Evolutionary conservation across 1,140 invertebrate genomes (phyloP).

Genomic region (Cecropterus lyciades): DNA sequence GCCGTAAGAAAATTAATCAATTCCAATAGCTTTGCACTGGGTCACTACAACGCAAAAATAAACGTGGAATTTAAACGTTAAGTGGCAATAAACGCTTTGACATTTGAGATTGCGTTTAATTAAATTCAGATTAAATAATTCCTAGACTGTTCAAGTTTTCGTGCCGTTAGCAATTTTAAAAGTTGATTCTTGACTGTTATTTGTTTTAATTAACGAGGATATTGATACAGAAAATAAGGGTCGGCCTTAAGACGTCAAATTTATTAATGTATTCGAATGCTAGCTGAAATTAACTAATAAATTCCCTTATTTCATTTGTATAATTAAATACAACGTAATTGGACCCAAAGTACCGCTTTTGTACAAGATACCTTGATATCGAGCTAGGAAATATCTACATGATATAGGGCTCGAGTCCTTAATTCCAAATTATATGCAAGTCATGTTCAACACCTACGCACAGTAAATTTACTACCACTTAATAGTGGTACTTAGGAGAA

Average conservation of each 20-base stretch:
- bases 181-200: not conserved
- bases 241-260: not conserved
- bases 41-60: not conserved
- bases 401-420: too few relatives aligned
- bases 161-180: not conserved
- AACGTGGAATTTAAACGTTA: not conserved
- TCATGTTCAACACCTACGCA: too few relatives aligned
- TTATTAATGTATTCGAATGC: too few relatives aligned
- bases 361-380: too few relatives aligned
- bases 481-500: too few relatives aligned
- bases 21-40: not conserved
- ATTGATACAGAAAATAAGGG: not conserved
- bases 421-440: too few relatives aligned
- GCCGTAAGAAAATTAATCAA: not conserved
- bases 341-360: too few relatives aligned
- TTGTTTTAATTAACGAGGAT: not conserved
- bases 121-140: conserved; percentile 1
- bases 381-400: too few relatives aligned
- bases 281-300: too few relatives aligned
- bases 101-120: not conserved
- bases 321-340: too few relatives aligned
- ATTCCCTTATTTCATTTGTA: too few relatives aligned
- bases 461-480: too few relatives aligned
- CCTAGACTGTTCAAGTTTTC: not conserved
- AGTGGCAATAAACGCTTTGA: not conserved